Evolutionary conservation across 1,140 invertebrate genomes (phyloP).

Genomic region (Laupala kohalensis): DNA sequence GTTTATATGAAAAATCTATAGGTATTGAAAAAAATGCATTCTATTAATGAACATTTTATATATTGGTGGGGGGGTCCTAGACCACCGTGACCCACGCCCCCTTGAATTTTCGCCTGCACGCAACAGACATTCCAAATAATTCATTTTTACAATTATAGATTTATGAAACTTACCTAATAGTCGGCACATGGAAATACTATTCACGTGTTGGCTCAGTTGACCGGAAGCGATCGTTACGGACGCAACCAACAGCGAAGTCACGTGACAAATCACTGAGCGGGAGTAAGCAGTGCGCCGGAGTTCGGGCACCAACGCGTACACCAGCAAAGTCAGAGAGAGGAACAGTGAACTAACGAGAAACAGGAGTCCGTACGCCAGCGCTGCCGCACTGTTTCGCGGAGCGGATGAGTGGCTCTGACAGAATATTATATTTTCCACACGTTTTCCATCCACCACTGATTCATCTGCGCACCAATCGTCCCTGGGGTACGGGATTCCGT

Average conservation of each 20-base stretch:
- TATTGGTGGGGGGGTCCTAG: no score
- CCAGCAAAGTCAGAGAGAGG: conserved; percentile 14
- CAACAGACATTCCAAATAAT: no score
- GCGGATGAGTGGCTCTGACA: background rate
- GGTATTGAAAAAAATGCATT: no score
- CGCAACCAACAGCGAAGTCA: conserved; percentile 2
- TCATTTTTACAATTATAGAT: no score
- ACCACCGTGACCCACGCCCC: no score
- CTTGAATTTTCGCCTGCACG: no score
- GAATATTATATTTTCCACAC: background rate
- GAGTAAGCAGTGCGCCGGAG: conserved; percentile 16
- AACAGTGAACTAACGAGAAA: conserved; percentile 13
- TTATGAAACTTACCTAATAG: background rate
- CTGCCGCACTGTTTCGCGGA: background rate
- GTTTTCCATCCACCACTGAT: background rate
- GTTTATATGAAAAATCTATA: no score
- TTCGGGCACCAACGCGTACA: conserved; percentile 17
- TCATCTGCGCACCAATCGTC: background rate
- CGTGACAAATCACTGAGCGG: conserved; percentile 16
- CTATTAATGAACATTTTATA: no score
- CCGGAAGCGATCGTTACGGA: conserved; percentile 4
- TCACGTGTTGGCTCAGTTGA: background rate
- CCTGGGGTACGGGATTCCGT: background rate
- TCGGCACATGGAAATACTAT: background rate
- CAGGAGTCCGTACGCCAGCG: background rate